phyloP scores from a whole-genome alignment of 2,888 invertebrate genomes.

The Ennomos quercinarius region DNA sequence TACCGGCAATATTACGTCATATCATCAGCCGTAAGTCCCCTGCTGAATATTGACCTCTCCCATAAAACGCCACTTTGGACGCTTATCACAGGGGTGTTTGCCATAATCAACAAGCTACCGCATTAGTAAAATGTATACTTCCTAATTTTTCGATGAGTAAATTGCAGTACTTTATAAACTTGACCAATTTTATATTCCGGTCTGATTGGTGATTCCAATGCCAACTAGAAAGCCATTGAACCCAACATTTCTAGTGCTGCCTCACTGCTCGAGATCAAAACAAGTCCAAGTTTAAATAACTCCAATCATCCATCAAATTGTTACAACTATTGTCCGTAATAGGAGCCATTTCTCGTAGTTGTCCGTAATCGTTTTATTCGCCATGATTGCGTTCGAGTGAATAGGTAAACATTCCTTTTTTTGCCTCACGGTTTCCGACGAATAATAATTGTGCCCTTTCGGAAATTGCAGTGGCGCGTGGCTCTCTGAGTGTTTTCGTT shows the following conservation, averaged over 20 bases:
- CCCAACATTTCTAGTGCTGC: conserved; percentile 14
- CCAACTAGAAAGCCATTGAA: conserved; percentile 18
- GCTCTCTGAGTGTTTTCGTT: conserved; percentile 71
- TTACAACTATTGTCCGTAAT: conserved; percentile 51
- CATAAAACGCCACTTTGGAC: too few relatives aligned
- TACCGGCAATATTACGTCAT: too few relatives aligned
- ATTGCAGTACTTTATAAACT: too few relatives aligned
- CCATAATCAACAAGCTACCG: too few relatives aligned
- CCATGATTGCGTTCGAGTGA: conserved; percentile 69
- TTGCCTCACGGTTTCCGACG: conserved; percentile 60
- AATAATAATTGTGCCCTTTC: conserved; percentile 68
- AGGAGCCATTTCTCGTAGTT: conserved; percentile 56
- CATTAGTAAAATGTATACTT: too few relatives aligned
- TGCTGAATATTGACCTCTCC: too few relatives aligned
- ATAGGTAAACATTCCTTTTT: conserved; percentile 71
- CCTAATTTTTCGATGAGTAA: too few relatives aligned
- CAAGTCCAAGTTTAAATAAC: conserved; percentile 40
- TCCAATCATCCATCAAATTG: conserved; percentile 44
- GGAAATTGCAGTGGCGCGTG: conserved; percentile 72
- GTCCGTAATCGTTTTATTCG: conserved; percentile 70
- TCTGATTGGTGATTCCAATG: background rate
- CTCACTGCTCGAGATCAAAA: conserved; percentile 38
- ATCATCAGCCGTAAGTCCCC: too few relatives aligned
- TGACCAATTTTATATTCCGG: too few relatives aligned
- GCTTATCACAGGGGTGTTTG: too few relatives aligned